Conservation (phyloP, 1,140 invertebrate species). For the Zaprionus taronus region DNA sequence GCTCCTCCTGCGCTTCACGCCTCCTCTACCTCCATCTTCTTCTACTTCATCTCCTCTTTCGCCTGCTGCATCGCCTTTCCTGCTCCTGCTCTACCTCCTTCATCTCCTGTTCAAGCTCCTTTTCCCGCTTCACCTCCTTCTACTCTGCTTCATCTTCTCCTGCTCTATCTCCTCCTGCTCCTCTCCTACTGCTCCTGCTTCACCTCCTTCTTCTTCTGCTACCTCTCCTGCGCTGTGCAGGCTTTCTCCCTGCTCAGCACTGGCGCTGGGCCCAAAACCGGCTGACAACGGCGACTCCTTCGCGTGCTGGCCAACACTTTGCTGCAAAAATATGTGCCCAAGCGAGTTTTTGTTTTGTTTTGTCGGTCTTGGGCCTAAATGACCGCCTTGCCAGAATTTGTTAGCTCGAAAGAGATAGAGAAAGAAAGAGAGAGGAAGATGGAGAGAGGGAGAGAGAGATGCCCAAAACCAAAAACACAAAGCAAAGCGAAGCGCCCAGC, state of each 20-base stretch:
- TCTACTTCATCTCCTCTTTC: background rate
- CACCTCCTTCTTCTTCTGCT: background rate
- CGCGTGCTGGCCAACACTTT: slow-evolving; percentile 72
- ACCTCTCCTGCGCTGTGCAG: slow-evolving; percentile 11
- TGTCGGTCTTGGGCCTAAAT: slow-evolving; percentile 49
- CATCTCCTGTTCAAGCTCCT: background rate
- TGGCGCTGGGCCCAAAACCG: slow-evolving; percentile 48
- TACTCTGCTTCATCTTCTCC: background rate
- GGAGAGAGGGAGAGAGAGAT: slow-evolving; percentile 2
- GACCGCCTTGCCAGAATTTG: slow-evolving; percentile 74
- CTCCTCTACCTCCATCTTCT: background rate
- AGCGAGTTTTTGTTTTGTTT: slow-evolving; percentile 57
- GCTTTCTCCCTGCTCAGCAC: slow-evolving; percentile 68
- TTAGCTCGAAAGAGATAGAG: slow-evolving; percentile 62
- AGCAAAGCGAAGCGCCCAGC: slow-evolving; percentile 73
- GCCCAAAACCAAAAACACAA: slow-evolving; percentile 47
- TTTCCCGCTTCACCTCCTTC: background rate
- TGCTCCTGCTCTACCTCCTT: background rate
- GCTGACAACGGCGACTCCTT: slow-evolving; percentile 56
- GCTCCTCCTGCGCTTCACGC: background rate
- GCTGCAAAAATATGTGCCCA: slow-evolving; percentile 76
- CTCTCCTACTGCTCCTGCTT: background rate
- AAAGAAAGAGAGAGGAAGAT: slow-evolving; percentile 40
- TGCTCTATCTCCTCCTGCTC: background rate
- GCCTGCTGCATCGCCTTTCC: background rate